Base-by-base conservation (phyloP, 1,140 invertebrate species). In the Cepaea nemoralis region DNA sequence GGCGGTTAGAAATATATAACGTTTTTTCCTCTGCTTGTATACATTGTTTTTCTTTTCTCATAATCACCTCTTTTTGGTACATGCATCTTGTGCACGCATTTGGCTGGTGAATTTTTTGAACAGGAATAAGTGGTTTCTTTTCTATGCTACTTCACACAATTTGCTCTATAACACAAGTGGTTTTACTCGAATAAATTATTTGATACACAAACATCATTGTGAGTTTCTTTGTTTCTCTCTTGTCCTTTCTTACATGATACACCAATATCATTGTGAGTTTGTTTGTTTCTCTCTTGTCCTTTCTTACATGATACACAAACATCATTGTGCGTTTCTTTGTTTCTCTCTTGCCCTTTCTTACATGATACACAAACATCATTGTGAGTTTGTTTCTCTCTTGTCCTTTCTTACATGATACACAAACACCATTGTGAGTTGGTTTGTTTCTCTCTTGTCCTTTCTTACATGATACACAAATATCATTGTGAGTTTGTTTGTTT, bases 171-270 rank as follows among this genome's bases (percentile, higher is more conserved):
- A 70, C 45, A 80, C 77, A 78, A 40, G 27, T 78, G 77, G 77
- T 78, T 78, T 78, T 78, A 80, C 77, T 80, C 71, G 77, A 81
- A 81, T 81, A 74, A 81, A 81, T 63, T 74, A 81, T 81, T 73
- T 73, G 48, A 74, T 75, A 81, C 48, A 75, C 71, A 73, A 71
- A 79, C 19, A 27, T 45, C 45, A 19, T 45, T 10, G 19, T 45
- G 42, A 14, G 50, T 70, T 70, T 70, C 35, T 2, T 42, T 70
- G 6, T 39, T 37, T 39, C 2, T 40, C n/a, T 5, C 31, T 70
- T 70, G 63, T 66, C 31, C 27, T 33, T 66, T 33, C 31, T 33
- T 14, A 66, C 31, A 19, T 19, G 8, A 19, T 8, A 19, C 45
- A 48, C 19, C 8, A 48, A 48, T 19, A 19, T 48, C 45, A n/a